Conservation (phyloP, 2,797 vertebrate species). For the Intellagama lesueurii region DNA sequence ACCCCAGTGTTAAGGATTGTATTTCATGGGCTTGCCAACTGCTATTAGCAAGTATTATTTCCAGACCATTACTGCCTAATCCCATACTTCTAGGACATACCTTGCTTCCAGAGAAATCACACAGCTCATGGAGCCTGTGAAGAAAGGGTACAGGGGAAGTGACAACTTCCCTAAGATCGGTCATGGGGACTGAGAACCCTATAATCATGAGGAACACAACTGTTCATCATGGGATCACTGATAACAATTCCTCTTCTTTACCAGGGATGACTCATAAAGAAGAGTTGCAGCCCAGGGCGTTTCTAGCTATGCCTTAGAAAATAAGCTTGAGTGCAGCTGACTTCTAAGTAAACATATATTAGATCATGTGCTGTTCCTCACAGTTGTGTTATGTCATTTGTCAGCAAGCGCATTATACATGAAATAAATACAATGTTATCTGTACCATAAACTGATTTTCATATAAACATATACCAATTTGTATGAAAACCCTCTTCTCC, state of each 20-base stretch:
- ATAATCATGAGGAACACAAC: background rate
- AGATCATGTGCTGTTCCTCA: too few relatives aligned
- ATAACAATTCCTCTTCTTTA: background rate
- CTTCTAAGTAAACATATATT: too few relatives aligned
- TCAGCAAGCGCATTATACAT: too few relatives aligned
- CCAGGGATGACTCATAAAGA: background rate
- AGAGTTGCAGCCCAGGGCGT: background rate
- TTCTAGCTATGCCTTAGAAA: background rate
- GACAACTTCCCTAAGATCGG: background rate
- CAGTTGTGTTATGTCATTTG: too few relatives aligned
- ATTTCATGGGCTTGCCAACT: background rate
- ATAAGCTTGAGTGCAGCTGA: too few relatives aligned
- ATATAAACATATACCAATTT: too few relatives aligned
- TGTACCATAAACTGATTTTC: too few relatives aligned
- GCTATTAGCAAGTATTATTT: background rate
- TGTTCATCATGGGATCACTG: background rate
- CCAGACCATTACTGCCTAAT: background rate
- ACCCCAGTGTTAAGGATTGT: background rate
- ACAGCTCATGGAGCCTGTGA: background rate
- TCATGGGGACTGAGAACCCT: background rate
- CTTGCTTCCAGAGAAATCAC: background rate
- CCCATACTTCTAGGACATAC: background rate
- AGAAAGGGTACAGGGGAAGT: background rate
- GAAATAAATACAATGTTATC: too few relatives aligned
- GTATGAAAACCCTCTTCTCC: too few relatives aligned